Evolutionary conservation across 2,797 vertebrate genomes (phyloP), one percentile per base, ranked within the genome.

Genomic region (Aeoliscus strigatus): DNA sequence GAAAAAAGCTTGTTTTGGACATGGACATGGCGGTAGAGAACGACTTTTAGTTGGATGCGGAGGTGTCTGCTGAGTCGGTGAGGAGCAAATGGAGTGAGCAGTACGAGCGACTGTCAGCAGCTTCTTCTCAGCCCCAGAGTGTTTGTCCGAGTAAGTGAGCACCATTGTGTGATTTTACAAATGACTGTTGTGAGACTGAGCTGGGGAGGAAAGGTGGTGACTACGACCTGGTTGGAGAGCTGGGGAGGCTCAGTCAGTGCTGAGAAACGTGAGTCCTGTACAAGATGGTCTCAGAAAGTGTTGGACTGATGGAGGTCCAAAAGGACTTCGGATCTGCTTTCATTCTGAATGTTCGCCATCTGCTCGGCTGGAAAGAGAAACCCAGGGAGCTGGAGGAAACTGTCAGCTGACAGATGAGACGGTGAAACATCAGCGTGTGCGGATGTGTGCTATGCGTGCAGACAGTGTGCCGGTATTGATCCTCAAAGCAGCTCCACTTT

Each of bases 261-360:
- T 32, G 48, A 49, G 81, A 77, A 79, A 81, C 65, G 17, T 47
- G 68, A 81, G 53, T 57, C 51, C 33, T 5, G n/a, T 25, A 56
- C 63, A 67, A 73, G 74, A 75, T 39, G 23, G 68, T 69, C 65
- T 60, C 59, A 70, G 45, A 70, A 70, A 74, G 61, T 17, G 55
- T 36, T 16, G 57, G 70, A 78, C 70, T 83, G 79, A 83, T 77
- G 77, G 50, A 60, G 73, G 58, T 79, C 80, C 76, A 81, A 70
- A 60, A 78, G 48, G 73, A 81, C 67, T 80, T 67, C 61, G 62
- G 76, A 80, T 82, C 75, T 81, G 77, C 82, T 86, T 87, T 85
- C 81, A 86, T 73, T 79, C 70, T 75, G 73, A 83, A 76, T 83
- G 71, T 75, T 76, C 58, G 43, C 85, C 82, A 85, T 86, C 82